Percentiles rank a stretch among this genome's conserved stretches.
Conservation (phyloP, 2,113 vertebrate genomes). For the Dromiciops gliroides region DNA sequence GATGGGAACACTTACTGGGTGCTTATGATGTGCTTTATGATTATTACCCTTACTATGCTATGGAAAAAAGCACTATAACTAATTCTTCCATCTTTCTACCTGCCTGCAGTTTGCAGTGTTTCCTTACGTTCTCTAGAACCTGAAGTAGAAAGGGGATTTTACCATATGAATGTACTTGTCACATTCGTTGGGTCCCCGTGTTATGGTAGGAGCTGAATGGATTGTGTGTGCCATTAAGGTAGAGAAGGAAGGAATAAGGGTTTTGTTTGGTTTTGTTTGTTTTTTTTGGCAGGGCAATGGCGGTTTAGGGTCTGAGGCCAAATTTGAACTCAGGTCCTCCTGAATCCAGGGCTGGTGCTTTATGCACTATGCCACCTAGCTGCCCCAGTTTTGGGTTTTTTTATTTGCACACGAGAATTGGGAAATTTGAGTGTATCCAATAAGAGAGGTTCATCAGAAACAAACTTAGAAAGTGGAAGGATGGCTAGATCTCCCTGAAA, state of each 20-base stretch:
- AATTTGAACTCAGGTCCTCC: no score
- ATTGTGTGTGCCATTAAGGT: not conserved
- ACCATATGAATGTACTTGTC: not conserved
- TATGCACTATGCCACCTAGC: no score
- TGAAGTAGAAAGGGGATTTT: not conserved
- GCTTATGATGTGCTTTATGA: not conserved
- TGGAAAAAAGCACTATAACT: not conserved
- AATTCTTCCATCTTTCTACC: not conserved
- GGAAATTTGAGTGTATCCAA: not conserved
- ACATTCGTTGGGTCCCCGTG: not conserved
- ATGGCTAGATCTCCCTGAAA: conserved; percentile 36
- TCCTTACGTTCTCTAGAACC: not conserved
- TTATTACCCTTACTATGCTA: conserved; percentile 1
- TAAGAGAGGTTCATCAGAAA: conserved; percentile 20
- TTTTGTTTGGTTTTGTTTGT: no score
- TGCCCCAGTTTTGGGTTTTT: no score
- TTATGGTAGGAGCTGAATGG: conserved; percentile 5
- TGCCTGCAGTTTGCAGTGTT: not conserved
- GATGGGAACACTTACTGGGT: not conserved
- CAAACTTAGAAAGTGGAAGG: conserved; percentile 6
- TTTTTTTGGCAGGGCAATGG: no score
- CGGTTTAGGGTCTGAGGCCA: no score
- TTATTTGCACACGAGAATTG: not conserved
- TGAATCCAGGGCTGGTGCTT: no score
- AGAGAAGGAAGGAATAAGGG: conserved; percentile 12